Percentiles rank a stretch among this genome's conserved stretches.
These are phyloP conservation scores for Australoheros facetus DNA, from an alignment of 2,797 vertebrate species.

Conservation along the genomic window DNA sequence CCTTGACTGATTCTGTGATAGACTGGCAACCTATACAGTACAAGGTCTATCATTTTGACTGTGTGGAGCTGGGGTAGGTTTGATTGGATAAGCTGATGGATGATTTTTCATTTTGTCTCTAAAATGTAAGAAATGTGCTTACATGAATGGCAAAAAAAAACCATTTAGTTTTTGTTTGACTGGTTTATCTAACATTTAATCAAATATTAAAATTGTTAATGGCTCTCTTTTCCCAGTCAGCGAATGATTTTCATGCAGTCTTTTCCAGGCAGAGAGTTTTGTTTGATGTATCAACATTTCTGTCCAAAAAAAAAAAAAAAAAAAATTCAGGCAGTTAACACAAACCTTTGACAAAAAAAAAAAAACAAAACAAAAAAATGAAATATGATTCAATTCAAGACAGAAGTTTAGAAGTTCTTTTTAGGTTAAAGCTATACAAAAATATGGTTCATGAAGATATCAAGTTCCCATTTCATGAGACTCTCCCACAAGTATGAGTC, in stretches of 20 bases:
- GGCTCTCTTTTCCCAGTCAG: background rate
- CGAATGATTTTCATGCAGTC: background rate
- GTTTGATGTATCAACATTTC: background rate
- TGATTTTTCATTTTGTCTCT: background rate
- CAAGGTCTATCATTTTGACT: background rate
- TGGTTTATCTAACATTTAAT: background rate
- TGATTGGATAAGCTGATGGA: background rate
- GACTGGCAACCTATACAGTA: background rate
- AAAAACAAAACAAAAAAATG: too few relatives aligned
- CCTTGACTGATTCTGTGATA: background rate
- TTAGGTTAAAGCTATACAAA: background rate
- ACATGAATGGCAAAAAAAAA: background rate
- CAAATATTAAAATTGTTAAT: too few relatives aligned
- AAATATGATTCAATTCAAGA: background rate
- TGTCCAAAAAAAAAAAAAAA: background rate
- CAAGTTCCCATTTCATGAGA: background rate
- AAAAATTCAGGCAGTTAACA: background rate
- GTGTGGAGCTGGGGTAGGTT: background rate
- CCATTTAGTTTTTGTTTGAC: background rate
- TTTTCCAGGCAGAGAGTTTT: background rate
- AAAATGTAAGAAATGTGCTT: background rate
- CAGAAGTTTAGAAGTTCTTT: background rate
- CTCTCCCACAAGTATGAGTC: slow-evolving; percentile 13
- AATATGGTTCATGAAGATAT: background rate
- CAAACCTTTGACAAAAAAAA: background rate